A percentile compares a stretch with the other conserved stretches of the same genome.
phyloP scores from a whole-genome alignment of 2,888 invertebrate genomes.

The Harpalus rufipes region DNA sequence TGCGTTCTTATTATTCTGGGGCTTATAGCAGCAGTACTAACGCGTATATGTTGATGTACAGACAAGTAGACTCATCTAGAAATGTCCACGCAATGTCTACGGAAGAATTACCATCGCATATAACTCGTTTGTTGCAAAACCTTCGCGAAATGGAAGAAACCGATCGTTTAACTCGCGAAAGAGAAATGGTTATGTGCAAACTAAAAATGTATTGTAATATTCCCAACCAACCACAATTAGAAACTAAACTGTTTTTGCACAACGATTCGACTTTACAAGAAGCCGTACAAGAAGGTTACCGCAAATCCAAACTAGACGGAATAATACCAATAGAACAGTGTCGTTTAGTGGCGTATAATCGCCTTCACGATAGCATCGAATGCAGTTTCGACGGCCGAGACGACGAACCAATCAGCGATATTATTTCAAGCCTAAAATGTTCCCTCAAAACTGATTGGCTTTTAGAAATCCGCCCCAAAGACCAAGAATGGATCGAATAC shows the following conservation, averaged over 20 bases:
- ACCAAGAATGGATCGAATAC: slow-evolving; percentile 82
- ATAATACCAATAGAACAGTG: slow-evolving; percentile 83
- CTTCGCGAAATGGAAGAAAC: slow-evolving; percentile 84
- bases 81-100: slow-evolving; percentile 83
- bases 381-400: slow-evolving; percentile 83
- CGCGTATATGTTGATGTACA: slow-evolving; percentile 95
- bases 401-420: slow-evolving; percentile 77
- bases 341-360: slow-evolving; percentile 86
- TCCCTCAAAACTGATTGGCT: slow-evolving; percentile 81
- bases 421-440: slow-evolving; percentile 77
- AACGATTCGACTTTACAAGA: slow-evolving; percentile 81
- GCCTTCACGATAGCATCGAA: slow-evolving; percentile 82
- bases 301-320: slow-evolving; percentile 80
- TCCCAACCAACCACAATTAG: slow-evolving; percentile 79
- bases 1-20: slow-evolving; percentile 84
- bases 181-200: slow-evolving; percentile 82
- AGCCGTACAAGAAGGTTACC: slow-evolving; percentile 81
- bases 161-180: slow-evolving; percentile 80
- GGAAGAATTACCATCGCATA: slow-evolving; percentile 87
- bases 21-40: slow-evolving; percentile 90
- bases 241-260: slow-evolving; percentile 80
- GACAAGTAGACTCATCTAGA: slow-evolving; percentile 84
- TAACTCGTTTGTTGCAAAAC: slow-evolving; percentile 82
- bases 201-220: slow-evolving; percentile 83
- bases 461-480: slow-evolving; percentile 82